phyloP scores from a whole-genome alignment of 2,113 vertebrate genomes.

The Vulpes vulpes region DNA sequence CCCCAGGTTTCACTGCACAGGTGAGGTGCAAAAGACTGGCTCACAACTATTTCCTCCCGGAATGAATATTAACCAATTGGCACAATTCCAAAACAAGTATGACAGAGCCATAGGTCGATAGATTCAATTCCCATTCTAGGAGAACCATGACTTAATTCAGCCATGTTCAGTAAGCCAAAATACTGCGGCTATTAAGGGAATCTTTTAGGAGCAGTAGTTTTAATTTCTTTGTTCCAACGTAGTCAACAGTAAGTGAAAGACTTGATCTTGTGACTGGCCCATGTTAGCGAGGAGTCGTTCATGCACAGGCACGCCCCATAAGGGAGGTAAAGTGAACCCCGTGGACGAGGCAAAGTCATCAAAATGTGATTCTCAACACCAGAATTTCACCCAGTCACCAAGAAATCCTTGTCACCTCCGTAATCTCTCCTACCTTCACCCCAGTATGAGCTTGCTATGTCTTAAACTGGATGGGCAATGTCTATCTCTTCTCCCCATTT shows the following conservation, averaged over 20 bases:
- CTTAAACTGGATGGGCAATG: background rate
- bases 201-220: constrained; percentile 8
- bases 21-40: constrained; percentile 49
- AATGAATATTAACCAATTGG: constrained; percentile 4
- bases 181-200: background rate
- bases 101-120: background rate
- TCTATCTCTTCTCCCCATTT: background rate
- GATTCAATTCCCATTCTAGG: background rate
- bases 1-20: constrained; percentile 61
- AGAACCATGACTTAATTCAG: constrained; percentile 35
- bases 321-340: background rate
- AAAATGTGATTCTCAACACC: rapidly evolving
- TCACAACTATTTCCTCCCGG: background rate
- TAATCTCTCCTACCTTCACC: background rate
- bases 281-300: background rate
- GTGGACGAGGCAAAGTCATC: background rate
- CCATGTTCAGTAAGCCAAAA: constrained; percentile 23
- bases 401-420: background rate
- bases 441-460: no score
- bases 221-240: background rate
- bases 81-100: constrained; percentile 5
- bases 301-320: rapidly evolving
- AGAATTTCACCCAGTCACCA: background rate
- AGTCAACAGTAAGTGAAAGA: background rate
- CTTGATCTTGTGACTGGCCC: background rate